phyloP scores from a whole-genome alignment of 2,888 invertebrate genomes.

The Pasiphila rectangulata region DNA sequence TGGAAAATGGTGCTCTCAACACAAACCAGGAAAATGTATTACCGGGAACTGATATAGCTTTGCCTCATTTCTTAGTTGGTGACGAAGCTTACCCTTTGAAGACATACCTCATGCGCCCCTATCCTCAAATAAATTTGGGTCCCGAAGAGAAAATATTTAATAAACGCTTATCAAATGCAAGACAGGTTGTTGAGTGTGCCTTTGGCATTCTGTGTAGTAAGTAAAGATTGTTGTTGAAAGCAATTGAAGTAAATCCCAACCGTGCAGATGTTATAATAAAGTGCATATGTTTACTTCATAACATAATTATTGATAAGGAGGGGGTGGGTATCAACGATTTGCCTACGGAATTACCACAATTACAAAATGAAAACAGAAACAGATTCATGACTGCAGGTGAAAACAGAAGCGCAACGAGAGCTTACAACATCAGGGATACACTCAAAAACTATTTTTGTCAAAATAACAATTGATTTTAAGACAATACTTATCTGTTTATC shows the following conservation, averaged over 20 bases:
- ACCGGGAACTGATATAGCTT: neutral
- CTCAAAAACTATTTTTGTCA: too few relatives aligned
- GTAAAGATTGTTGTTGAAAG: neutral
- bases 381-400: too few relatives aligned
- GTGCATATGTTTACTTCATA: neutral
- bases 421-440: too few relatives aligned
- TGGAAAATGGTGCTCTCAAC: neutral
- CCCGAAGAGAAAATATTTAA: neutral
- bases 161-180: neutral
- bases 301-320: neutral
- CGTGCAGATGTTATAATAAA: neutral
- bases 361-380: too few relatives aligned
- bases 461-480: too few relatives aligned
- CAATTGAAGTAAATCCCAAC: neutral
- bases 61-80: neutral
- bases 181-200: neutral
- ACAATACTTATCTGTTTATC: too few relatives aligned
- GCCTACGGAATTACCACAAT: too few relatives aligned
- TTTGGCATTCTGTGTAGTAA: neutral
- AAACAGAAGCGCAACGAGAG: too few relatives aligned
- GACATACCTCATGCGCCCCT: neutral
- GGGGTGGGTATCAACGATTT: too few relatives aligned
- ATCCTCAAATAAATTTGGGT: neutral
- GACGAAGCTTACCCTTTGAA: neutral
- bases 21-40: neutral